Percentiles rank a stretch among this genome's conserved stretches.
Evolutionary conservation across 2,888 invertebrate species (phyloP).

Genomic region (Coelinius sp.): DNA sequence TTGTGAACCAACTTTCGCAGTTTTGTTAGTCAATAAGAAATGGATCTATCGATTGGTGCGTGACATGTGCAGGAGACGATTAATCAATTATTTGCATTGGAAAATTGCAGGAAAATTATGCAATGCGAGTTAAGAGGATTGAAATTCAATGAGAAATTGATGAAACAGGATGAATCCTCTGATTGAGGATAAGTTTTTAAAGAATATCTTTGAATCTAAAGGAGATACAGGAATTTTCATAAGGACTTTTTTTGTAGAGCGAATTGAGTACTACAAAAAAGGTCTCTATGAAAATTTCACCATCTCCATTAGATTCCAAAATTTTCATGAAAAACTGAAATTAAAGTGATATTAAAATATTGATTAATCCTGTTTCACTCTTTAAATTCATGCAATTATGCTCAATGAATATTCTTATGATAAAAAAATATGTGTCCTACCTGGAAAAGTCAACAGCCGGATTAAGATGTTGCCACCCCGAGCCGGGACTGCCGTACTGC

Average conservation of each 20-base stretch:
- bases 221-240: not conserved
- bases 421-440: slow-evolving; percentile 46
- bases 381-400: no score
- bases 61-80: not conserved
- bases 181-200: not conserved
- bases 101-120: not conserved
- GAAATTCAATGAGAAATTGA: not conserved
- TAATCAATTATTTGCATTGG: not conserved
- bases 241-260: not conserved
- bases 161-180: not conserved
- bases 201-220: not conserved
- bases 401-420: no score
- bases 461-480: slow-evolving; percentile 87
- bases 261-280: not conserved
- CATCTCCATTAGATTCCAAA: not conserved
- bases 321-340: not conserved
- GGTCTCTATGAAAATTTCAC: not conserved
- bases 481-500: slow-evolving; percentile 94
- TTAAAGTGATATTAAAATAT: not conserved
- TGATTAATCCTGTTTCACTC: not conserved
- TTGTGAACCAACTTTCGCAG: not conserved
- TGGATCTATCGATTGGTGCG: not conserved
- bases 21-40: not conserved
- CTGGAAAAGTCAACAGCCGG: slow-evolving; percentile 71
- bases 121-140: not conserved